Evolutionary conservation across 2,797 vertebrate genomes (phyloP), one percentile per base, ranked within the genome.

Genomic region (Caiman crocodilus): DNA sequence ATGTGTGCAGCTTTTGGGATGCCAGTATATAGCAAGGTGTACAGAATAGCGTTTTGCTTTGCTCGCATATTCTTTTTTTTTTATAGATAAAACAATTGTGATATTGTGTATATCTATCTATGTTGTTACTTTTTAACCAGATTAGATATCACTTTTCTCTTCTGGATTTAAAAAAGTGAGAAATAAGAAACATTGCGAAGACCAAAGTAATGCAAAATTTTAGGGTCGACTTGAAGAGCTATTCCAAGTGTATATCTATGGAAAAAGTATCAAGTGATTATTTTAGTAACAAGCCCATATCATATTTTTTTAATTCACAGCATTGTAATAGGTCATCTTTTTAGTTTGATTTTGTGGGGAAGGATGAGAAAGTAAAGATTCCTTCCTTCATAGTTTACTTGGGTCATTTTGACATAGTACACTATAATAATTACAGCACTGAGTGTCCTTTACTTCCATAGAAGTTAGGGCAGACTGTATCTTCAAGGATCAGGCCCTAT

Each of bases 1-100:
- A 71, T 28, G 26, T 23, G 0, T 15, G 14, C 61, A 17, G 14
- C n/a, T n/a, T 75, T 73, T 64, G 17, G 1, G 0, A 20, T 42
- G 14, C 25, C 21, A 12, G 79, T 55, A 7, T n/a, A 90, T 67
- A 50, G 7, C 35, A 42, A 77, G 69, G 25, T 23, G 55, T 23
- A 69, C 55, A 21, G 14, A 58, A 15, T 11, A 56, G 59, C 82
- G 28, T 12, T 65, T 60, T 58, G 26, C 32, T 35, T 55, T 30
- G 14, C 7, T n/a, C 1, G 21, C 60, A 1, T 2, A 10, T 79
- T 75, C 90, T 67, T 35, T 76, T 7, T 2, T 81, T 74, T 77
- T 80, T 9, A n/a, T n/a, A n/a, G n/a, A n/a, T n/a, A n/a, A n/a
- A n/a, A n/a, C n/a, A n/a, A n/a, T n/a, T n/a, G n/a, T n/a, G n/a